A percentile compares a stretch with the other conserved stretches of the same genome.
These are phyloP conservation scores for Brachycybe producta DNA, from an alignment of 2,888 invertebrate genomes.

Conservation along the genomic window DNA sequence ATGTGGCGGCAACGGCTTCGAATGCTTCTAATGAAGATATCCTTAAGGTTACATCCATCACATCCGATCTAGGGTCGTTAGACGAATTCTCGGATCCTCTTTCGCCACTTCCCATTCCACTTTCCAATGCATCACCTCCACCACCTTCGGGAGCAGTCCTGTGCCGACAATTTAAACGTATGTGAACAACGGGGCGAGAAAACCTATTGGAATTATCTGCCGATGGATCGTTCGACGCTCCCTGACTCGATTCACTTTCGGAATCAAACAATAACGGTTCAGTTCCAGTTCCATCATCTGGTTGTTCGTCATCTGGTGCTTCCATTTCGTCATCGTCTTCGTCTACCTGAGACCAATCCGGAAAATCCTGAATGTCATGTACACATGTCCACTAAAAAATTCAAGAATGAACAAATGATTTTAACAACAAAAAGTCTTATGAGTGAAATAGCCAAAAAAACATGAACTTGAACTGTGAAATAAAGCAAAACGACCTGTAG, in stretches of 20 bases:
- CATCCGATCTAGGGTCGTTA: no score
- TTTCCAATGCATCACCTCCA: not conserved
- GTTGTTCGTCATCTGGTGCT: not conserved
- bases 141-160: not conserved
- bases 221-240: not conserved
- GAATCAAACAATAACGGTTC: no score
- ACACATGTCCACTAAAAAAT: constrained; percentile 74
- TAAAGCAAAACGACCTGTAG: no score
- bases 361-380: constrained; percentile 69
- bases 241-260: constrained; percentile 11
- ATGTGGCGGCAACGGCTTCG: constrained; percentile 4
- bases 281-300: not conserved
- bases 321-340: not conserved
- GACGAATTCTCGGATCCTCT: not conserved
- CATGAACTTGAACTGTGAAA: not conserved
- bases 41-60: constrained; percentile 11
- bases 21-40: constrained; percentile 3
- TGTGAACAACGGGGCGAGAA: constrained; percentile 18
- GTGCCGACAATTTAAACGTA: constrained; percentile 18
- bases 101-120: not conserved
- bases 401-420: constrained; percentile 9
- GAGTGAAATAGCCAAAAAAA: not conserved
- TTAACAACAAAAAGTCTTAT: not conserved
- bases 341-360: constrained; percentile 7
- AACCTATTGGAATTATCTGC: not conserved